These are phyloP conservation scores for Vanessa atalanta DNA, from an alignment of 1,140 invertebrate species.

Conservation along the genomic window DNA sequence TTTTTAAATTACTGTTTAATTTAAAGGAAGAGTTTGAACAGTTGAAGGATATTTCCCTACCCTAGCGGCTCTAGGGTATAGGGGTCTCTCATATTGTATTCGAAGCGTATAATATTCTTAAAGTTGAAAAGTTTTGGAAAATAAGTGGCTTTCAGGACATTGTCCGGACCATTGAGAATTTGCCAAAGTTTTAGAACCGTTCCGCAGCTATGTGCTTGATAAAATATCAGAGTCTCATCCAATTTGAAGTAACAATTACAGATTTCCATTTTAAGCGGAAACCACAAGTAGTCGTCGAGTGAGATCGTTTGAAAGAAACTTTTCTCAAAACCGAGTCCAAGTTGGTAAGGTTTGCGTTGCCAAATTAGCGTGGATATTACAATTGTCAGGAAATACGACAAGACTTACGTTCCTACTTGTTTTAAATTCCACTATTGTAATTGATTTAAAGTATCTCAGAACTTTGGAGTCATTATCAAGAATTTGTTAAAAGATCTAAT, in stretches of 20 bases:
- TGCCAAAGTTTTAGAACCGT: slow-evolving; percentile 24
- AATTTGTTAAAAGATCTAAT: too few relatives aligned
- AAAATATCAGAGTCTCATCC: slow-evolving; percentile 39
- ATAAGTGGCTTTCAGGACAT: slow-evolving; percentile 32
- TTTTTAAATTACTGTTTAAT: slow-evolving; percentile 30
- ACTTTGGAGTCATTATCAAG: not conserved
- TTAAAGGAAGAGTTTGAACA: slow-evolving; percentile 23
- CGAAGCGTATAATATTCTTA: slow-evolving; percentile 29
- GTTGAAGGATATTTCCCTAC: slow-evolving; percentile 21
- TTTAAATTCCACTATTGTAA: not conserved
- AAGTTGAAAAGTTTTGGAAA: slow-evolving; percentile 30
- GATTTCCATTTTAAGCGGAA: slow-evolving; percentile 37
- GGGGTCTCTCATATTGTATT: slow-evolving; percentile 25
- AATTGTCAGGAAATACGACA: slow-evolving; percentile 25
- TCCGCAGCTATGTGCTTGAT: slow-evolving; percentile 25
- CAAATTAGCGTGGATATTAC: slow-evolving; percentile 43
- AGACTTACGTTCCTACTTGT: slow-evolving; percentile 15
- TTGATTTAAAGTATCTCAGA: not conserved
- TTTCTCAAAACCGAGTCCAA: slow-evolving; percentile 32
- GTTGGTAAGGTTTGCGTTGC: slow-evolving; percentile 40
- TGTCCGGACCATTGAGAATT: slow-evolving; percentile 32
- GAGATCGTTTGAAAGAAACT: slow-evolving; percentile 37
- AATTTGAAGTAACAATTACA: slow-evolving; percentile 45
- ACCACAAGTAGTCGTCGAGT: slow-evolving; percentile 35
- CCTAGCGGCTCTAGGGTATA: too few relatives aligned